phyloP scores from a whole-genome alignment of 2,888 invertebrate genomes.

The Epistrophe eligans region DNA sequence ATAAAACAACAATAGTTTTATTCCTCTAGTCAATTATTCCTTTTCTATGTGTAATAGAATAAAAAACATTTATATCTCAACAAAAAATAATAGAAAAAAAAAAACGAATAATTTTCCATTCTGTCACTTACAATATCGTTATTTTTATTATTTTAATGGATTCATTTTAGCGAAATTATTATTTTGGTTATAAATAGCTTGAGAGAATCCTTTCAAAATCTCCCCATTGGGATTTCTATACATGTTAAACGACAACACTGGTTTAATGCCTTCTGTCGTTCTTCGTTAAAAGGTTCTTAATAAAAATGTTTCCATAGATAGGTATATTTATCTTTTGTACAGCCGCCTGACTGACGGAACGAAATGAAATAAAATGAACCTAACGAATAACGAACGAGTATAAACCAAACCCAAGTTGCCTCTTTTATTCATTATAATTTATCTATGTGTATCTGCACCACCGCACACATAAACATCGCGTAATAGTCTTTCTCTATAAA shows the following conservation, averaged over 20 bases:
- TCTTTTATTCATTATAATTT: conserved; percentile 40
- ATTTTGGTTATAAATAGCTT: not conserved
- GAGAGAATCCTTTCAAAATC: not conserved
- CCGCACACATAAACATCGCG: conserved; percentile 49
- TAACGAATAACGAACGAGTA: conserved; percentile 7
- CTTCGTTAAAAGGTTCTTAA: conserved; percentile 23
- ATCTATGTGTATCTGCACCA: conserved; percentile 53
- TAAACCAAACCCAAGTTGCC: conserved; percentile 11
- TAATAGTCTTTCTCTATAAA: conserved; percentile 13
- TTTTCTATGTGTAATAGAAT: too few relatives aligned
- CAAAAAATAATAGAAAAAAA: too few relatives aligned
- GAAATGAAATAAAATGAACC: conserved; percentile 6
- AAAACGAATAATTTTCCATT: too few relatives aligned
- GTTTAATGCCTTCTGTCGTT: not conserved
- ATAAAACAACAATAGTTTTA: too few relatives aligned
- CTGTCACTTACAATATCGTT: not conserved
- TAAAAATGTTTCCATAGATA: conserved; percentile 16
- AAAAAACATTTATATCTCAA: too few relatives aligned
- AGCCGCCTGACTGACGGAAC: conserved; percentile 13
- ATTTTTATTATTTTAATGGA: not conserved
- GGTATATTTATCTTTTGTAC: conserved; percentile 2
- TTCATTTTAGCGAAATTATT: not conserved
- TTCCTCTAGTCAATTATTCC: too few relatives aligned
- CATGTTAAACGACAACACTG: not conserved
- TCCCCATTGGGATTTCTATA: not conserved